phyloP scores from a whole-genome alignment of 2,113 vertebrate species.

The Percina caprodes region DNA sequence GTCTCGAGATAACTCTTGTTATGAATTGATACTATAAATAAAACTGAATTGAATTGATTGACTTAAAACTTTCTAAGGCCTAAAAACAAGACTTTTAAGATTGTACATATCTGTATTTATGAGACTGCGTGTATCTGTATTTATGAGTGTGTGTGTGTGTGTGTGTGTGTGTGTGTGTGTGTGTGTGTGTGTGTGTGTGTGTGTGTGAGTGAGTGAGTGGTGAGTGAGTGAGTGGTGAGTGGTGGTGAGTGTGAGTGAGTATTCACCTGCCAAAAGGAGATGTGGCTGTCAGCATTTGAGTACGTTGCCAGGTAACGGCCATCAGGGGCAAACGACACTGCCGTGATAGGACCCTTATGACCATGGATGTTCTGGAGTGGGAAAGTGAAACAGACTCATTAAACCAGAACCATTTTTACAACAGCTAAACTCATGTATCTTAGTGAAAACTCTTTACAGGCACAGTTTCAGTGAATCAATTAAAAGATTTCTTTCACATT shows the following conservation, averaged over 20 bases:
- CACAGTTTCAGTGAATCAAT: not conserved
- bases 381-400: not conserved
- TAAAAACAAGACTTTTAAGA: not conserved
- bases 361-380: conserved; percentile 92
- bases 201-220: not conserved
- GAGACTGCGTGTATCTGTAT: too few relatives aligned
- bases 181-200: not conserved
- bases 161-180: conserved; percentile 3
- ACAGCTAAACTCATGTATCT: too few relatives aligned
- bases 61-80: not conserved
- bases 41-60: too few relatives aligned
- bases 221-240: not conserved
- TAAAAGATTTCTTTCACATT: not conserved
- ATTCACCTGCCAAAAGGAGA: conserved; percentile 98
- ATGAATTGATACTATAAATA: too few relatives aligned
- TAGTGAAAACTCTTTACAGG: not conserved
- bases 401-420: not conserved
- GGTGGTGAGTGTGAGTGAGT: too few relatives aligned
- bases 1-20: too few relatives aligned
- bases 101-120: not conserved
- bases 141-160: too few relatives aligned
- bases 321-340: conserved; percentile 94
- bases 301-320: conserved; percentile 97
- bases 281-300: conserved; percentile 94
- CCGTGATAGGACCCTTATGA: conserved; percentile 95